phyloP scores from a whole-genome alignment of 2,888 invertebrate species.

The Helobdella robusta region DNA sequence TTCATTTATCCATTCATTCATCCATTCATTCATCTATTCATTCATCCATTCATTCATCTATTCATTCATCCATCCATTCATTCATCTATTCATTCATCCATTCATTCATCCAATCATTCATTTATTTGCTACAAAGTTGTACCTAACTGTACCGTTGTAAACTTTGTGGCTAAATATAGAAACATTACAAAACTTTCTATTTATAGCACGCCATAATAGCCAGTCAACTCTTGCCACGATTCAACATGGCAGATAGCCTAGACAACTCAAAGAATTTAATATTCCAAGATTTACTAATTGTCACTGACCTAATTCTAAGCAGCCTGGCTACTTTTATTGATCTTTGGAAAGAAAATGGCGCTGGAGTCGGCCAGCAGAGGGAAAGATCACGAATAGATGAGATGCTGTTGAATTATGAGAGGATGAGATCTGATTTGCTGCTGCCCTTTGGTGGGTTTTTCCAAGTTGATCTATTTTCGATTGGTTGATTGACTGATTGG shows the following conservation, averaged over 20 bases:
- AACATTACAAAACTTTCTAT: background rate
- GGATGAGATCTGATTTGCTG: slow-evolving; percentile 49
- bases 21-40: no score
- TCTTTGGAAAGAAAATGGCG: background rate
- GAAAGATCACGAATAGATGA: slow-evolving; percentile 28
- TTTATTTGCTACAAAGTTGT: no score
- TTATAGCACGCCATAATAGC: background rate
- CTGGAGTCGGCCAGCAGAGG: background rate
- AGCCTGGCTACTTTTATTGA: slow-evolving; percentile 49
- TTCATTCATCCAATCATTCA: no score
- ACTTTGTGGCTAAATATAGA: background rate
- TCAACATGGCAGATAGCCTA: background rate
- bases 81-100: no score
- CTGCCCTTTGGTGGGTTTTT: slow-evolving; percentile 45
- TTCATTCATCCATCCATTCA: no score
- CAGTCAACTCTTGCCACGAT: background rate
- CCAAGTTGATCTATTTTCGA: background rate
- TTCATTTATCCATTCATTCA: no score
- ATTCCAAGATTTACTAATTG: slow-evolving; percentile 61
- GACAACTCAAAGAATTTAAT: slow-evolving; percentile 48
- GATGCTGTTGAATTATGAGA: slow-evolving; percentile 60
- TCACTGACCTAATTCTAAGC: slow-evolving; percentile 65
- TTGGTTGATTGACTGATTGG: background rate
- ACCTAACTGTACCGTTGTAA: background rate
- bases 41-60: no score